These are phyloP conservation scores for Sylvilagus bachmani DNA, from an alignment of 2,113 vertebrate genomes.

Conservation along the genomic window DNA sequence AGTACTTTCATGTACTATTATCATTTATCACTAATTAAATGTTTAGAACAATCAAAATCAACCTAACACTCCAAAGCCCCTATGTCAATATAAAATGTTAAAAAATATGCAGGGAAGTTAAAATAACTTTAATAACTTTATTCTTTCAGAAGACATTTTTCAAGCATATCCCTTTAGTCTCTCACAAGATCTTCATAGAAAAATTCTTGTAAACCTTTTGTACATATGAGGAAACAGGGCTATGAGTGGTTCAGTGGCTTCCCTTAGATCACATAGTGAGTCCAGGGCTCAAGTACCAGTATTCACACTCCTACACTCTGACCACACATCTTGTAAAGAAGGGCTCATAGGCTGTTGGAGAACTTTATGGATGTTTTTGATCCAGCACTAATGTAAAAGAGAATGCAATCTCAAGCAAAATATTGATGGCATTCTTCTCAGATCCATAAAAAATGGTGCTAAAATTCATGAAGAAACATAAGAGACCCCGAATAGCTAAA, in stretches of 20 bases:
- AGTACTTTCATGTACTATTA: neutral
- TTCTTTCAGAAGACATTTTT: slow-evolving; percentile 13
- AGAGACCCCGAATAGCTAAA: too few species aligned
- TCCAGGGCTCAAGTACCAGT: neutral
- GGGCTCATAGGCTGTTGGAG: neutral
- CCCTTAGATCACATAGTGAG: neutral
- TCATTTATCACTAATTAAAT: neutral
- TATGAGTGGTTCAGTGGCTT: neutral
- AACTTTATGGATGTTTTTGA: neutral
- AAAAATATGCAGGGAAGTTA: neutral
- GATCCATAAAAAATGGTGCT: too few species aligned
- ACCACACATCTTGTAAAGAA: neutral
- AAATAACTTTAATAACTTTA: neutral
- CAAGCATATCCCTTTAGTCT: neutral
- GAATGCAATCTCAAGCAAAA: neutral
- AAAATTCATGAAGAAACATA: too few species aligned
- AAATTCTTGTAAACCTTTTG: neutral
- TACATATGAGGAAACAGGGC: neutral
- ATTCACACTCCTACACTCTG: neutral
- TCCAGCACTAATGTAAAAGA: neutral
- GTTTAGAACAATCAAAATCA: slow-evolving; percentile 41
- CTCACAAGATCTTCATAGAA: neutral
- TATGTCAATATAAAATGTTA: neutral
- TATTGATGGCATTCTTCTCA: too few species aligned
- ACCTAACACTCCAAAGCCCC: neutral